A percentile compares a stretch with the other conserved stretches of the same genome.
phyloP scores from a whole-genome alignment of 2,113 vertebrate species.

The Cervus canadensis region DNA sequence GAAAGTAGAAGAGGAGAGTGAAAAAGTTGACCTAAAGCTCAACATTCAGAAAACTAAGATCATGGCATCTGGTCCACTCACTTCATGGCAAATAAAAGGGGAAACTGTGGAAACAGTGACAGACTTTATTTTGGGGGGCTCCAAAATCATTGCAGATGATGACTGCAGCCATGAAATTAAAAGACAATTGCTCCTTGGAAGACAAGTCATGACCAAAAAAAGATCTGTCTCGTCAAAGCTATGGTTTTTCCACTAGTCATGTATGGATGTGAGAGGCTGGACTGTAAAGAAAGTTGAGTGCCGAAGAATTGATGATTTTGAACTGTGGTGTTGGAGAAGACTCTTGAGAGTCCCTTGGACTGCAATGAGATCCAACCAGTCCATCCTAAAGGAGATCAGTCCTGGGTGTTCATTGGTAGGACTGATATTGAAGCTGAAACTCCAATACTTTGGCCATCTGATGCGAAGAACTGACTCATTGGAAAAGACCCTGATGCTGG shows the following conservation, averaged over 20 bases:
- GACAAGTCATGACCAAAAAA: background rate
- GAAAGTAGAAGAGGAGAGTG: background rate
- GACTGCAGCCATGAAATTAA: background rate
- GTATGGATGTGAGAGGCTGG: background rate
- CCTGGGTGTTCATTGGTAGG: background rate
- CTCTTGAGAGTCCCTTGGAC: background rate
- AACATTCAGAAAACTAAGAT: background rate
- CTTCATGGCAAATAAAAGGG: background rate
- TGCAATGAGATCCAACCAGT: background rate
- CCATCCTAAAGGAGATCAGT: background rate
- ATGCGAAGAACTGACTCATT: background rate
- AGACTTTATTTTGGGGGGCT: background rate
- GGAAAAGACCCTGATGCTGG: background rate
- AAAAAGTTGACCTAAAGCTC: background rate
- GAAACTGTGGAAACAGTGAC: background rate
- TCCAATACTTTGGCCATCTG: background rate
- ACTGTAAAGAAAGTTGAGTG: fast-evolving
- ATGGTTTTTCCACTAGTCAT: background rate
- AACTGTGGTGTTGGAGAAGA: background rate
- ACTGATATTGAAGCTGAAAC: background rate
- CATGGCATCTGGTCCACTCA: background rate
- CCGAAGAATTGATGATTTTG: background rate
- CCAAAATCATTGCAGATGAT: background rate
- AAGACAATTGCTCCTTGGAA: background rate
- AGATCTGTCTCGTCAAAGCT: background rate